Conservation (phyloP, 2,113 vertebrate genomes). For the Gasterosteus aculeatus region DNA sequence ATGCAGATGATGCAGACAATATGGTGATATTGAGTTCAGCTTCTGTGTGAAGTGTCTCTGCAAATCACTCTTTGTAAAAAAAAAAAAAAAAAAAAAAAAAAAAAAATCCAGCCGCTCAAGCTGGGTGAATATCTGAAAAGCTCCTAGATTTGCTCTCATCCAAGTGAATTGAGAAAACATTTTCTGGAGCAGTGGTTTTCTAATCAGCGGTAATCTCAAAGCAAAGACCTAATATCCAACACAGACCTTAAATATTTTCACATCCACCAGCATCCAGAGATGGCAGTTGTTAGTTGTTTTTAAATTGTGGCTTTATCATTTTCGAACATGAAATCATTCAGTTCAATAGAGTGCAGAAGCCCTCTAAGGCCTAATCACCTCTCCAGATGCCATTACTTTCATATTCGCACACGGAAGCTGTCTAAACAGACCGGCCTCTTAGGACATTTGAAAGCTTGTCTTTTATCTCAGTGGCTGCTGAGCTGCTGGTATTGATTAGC, state of each 20-base stretch:
- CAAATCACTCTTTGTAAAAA: neutral
- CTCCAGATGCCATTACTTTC: constrained; percentile 26
- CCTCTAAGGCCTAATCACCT: constrained; percentile 38
- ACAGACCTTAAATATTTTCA: constrained; percentile 24
- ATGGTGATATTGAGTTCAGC: constrained; percentile 18
- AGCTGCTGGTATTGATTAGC: constrained; percentile 53
- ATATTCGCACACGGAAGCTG: constrained; percentile 28
- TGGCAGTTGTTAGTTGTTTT: constrained; percentile 17
- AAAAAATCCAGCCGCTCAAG: neutral
- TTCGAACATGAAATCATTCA: constrained; percentile 45
- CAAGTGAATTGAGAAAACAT: constrained; percentile 15
- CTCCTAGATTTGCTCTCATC: neutral
- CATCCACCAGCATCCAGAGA: constrained; percentile 13
- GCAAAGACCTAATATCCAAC: neutral
- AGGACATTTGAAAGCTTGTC: constrained; percentile 45
- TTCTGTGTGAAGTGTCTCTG: neutral
- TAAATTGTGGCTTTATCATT: constrained; percentile 42
- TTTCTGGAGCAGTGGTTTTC: constrained; percentile 13
- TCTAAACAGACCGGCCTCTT: constrained; percentile 27
- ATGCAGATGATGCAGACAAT: constrained; percentile 42
- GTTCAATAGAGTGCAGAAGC: constrained; percentile 34
- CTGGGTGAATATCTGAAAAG: constrained; percentile 1
- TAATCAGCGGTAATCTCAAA: constrained; percentile 28
- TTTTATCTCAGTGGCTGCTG: constrained; percentile 29
- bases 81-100: no score